Conservation (phyloP, 2,888 invertebrate genomes). For the Serrognathus titanus region DNA sequence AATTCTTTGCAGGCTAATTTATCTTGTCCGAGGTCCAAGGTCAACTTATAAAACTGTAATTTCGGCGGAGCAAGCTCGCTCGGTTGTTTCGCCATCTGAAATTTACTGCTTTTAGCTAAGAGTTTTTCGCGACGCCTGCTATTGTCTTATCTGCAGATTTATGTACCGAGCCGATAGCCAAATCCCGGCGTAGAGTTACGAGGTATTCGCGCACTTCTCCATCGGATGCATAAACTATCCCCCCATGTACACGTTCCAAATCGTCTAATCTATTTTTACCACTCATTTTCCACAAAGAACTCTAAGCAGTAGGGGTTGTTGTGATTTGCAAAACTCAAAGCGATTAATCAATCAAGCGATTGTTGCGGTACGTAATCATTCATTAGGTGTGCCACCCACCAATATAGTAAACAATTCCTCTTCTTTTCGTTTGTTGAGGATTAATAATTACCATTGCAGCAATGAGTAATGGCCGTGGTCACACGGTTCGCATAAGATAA, state of each 20-base stretch:
- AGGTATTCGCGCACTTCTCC: constrained; percentile 19
- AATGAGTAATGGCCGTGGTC: background rate
- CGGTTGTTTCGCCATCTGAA: constrained; percentile 1
- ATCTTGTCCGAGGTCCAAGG: background rate
- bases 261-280: background rate
- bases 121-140: constrained; percentile 22
- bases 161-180: constrained; percentile 22
- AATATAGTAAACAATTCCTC: background rate
- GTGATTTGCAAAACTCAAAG: no score
- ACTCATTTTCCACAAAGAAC: no score
- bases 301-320: no score
- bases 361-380: background rate
- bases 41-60: constrained; percentile 2
- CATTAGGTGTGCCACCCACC: background rate
- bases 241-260: no score
- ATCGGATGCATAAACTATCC: no score
- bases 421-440: background rate
- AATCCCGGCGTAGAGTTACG: constrained; percentile 24
- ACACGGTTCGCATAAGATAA: background rate
- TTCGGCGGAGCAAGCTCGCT: background rate
- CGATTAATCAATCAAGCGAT: no score
- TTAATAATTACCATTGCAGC: background rate
- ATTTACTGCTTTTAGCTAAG: constrained; percentile 5
- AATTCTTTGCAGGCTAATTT: background rate
- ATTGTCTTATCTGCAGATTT: constrained; percentile 22